These are phyloP conservation scores for Orthosia cruda DNA, from an alignment of 2,888 invertebrate genomes.

Conservation along the genomic window DNA sequence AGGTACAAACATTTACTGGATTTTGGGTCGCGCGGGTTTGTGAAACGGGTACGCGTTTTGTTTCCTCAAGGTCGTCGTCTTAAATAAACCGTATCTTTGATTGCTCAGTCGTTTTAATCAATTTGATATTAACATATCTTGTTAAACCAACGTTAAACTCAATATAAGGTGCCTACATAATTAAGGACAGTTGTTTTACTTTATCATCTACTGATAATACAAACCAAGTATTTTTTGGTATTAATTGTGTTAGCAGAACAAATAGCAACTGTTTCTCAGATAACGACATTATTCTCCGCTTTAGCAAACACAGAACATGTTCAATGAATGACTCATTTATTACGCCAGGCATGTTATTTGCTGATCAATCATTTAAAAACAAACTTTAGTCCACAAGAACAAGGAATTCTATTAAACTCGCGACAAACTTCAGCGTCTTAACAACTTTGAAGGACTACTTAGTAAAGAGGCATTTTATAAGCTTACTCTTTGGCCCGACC, in stretches of 20 bases:
- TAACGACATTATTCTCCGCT: conserved; percentile 1
- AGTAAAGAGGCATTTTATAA: conserved; percentile 78
- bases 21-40: no score
- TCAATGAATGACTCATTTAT: conserved; percentile 32
- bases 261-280: conserved; percentile 30
- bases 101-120: background rate
- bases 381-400: conserved; percentile 57
- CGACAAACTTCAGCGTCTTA: conserved; percentile 79
- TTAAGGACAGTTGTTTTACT: conserved; percentile 33
- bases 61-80: no score
- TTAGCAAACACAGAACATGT: conserved; percentile 1
- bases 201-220: conserved; percentile 40
- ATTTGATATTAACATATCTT: background rate
- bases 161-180: conserved; percentile 4
- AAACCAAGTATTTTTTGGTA: conserved; percentile 19
- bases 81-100: conserved; percentile 8
- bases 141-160: conserved; percentile 9
- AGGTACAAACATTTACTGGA: no score
- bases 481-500: conserved; percentile 52
- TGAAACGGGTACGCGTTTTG: no score
- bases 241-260: conserved; percentile 19
- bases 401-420: conserved; percentile 84
- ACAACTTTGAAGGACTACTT: conserved; percentile 81
- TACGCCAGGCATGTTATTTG: conserved; percentile 35
- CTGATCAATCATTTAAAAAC: conserved; percentile 66